Base-by-base conservation (phyloP, 2,113 vertebrate genomes). In the Hypomesus transpacificus region DNA sequence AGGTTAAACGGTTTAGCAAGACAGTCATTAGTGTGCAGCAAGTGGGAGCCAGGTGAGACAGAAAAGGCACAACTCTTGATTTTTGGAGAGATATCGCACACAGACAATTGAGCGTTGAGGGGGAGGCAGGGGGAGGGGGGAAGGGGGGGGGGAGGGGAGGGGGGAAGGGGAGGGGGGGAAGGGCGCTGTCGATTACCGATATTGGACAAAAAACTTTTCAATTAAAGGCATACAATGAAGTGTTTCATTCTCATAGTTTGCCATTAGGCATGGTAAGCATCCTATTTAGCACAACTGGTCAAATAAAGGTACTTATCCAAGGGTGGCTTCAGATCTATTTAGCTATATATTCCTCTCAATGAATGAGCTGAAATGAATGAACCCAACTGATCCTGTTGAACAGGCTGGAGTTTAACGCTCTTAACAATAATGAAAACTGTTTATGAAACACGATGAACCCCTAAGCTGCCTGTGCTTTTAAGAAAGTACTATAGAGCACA, bases 1-100 rank as follows among this genome's bases (percentile, higher is more conserved):
- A 88, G 89, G 86, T 89, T 88, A 89, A 91, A 89, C 73, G 84
- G 75, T 82, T 81, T 76, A 75, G 82, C 80, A 68, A 81, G 81
- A 81, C 80, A 76, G 75, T 89, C 82, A 89, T 91, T 91, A 89
- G 84, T 85, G 81, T 84, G 86, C 79, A 82, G 81, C 75, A 76
- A 81, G 83, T 66, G 76, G 74, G 78, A 63, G 70, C 76, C 71
- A 63, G 69, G 69, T 70, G 61, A 82, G 73, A 81, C 31, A 81
- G 39, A 83, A 82, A 79, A 34, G 68, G 68, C 75, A 39, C 51
- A 59, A 52, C 54, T 70, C 79, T 71, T 69, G 76, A 82, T 87
- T 83, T 81, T 84, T 72, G 70, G 17, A 5, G 46, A 75, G 85
- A 86, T 87, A 85, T 70, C 75, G 68, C 72, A 68, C 69, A 74